Conservation (phyloP, 2,797 vertebrate genomes). For the Chelidonichthys spinosus region DNA sequence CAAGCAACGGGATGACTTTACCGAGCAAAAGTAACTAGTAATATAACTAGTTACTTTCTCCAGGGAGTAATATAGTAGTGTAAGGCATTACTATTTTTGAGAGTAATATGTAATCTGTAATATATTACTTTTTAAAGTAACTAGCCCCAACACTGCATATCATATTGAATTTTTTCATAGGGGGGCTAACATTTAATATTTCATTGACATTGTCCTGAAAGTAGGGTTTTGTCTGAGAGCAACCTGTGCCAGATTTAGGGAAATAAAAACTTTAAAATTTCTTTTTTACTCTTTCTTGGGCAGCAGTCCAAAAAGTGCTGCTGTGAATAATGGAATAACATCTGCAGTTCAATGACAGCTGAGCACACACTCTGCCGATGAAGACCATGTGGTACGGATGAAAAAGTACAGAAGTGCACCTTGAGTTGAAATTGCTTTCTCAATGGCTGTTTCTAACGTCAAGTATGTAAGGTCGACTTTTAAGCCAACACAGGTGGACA, state of each 20-base stretch:
- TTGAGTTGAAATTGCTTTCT: background rate
- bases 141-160: too few species aligned
- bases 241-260: conserved; percentile 13
- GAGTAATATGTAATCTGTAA: too few species aligned
- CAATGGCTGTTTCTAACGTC: background rate
- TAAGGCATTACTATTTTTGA: too few species aligned
- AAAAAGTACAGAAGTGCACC: background rate
- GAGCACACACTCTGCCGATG: background rate
- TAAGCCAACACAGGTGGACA: too few species aligned
- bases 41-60: too few species aligned
- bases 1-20: too few species aligned
- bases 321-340: background rate
- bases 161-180: conserved; percentile 35
- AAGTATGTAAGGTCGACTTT: too few species aligned
- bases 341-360: background rate
- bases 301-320: background rate
- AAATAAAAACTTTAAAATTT: background rate
- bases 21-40: too few species aligned
- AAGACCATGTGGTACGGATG: background rate
- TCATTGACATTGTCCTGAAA: conserved; percentile 9
- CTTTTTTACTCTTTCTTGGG: background rate
- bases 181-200: conserved; percentile 32
- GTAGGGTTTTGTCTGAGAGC: conserved; percentile 17
- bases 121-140: too few species aligned
- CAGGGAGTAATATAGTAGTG: too few species aligned